phyloP scores from a whole-genome alignment of 1,140 invertebrate genomes.

The Drosophila triauraria region DNA sequence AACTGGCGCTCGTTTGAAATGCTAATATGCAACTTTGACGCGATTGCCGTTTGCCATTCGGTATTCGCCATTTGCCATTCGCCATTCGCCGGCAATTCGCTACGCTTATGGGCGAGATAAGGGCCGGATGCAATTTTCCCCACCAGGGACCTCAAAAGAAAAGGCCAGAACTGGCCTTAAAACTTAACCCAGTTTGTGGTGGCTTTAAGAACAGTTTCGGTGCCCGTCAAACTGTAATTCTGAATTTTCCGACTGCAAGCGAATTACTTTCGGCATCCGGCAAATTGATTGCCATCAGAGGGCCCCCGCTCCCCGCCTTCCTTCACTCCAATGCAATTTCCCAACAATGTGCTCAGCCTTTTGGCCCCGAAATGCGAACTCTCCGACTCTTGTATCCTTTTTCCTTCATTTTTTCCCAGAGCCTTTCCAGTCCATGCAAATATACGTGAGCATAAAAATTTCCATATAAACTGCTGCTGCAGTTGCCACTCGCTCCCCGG shows the following conservation, averaged over 20 bases:
- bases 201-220: constrained; percentile 34
- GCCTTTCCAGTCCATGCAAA: constrained; percentile 63
- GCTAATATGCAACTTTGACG: constrained; percentile 81
- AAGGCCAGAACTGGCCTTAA: background rate
- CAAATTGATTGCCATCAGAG: constrained; percentile 76
- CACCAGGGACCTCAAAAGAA: constrained; percentile 33
- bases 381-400: constrained; percentile 13
- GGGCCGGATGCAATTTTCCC: constrained; percentile 49
- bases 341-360: constrained; percentile 51
- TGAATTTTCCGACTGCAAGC: constrained; percentile 38
- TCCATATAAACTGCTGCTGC: constrained; percentile 72
- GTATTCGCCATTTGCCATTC: constrained; percentile 8
- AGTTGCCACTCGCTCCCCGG: constrained; percentile 41
- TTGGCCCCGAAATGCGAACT: constrained; percentile 23
- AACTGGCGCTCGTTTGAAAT: constrained; percentile 82
- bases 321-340: constrained; percentile 59
- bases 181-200: constrained; percentile 23
- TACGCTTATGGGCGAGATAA: constrained; percentile 60
- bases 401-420: constrained; percentile 13
- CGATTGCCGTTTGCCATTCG: constrained; percentile 56
- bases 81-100: constrained; percentile 56
- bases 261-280: constrained; percentile 70
- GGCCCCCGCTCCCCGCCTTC: constrained; percentile 1
- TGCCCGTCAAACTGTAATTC: constrained; percentile 53
- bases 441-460: constrained; percentile 73